These are phyloP conservation scores for Phortica magna DNA, from an alignment of 2,888 invertebrate genomes.

Conservation along the genomic window DNA sequence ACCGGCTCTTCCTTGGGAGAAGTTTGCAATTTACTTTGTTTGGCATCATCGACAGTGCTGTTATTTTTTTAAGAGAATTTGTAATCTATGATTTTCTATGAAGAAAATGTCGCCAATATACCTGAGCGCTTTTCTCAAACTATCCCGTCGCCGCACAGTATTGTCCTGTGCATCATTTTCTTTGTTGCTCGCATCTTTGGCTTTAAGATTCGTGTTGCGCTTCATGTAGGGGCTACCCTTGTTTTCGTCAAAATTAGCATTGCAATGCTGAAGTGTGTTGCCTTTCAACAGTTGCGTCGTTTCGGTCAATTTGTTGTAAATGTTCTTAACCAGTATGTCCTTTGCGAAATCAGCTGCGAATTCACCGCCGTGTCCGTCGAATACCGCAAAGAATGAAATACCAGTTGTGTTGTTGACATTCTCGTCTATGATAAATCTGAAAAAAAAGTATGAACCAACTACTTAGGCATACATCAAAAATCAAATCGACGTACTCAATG, in stretches of 20 bases:
- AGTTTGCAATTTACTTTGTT: conserved; percentile 80
- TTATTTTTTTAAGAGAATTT: background rate
- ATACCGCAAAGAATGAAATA: conserved; percentile 93
- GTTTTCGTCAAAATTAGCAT: conserved; percentile 44
- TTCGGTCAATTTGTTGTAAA: conserved; percentile 87
- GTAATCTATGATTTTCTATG: no score
- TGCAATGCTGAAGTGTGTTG: conserved; percentile 78
- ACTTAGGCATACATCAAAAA: no score
- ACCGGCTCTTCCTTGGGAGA: conserved; percentile 72
- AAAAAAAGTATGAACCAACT: background rate
- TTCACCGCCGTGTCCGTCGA: conserved; percentile 97
- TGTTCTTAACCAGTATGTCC: conserved; percentile 89
- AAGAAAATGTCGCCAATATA: conserved; percentile 42
- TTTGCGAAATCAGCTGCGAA: conserved; percentile 96
- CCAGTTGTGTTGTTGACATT: conserved; percentile 89
- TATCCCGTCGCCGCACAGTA: conserved; percentile 70
- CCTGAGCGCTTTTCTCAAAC: conserved; percentile 75
- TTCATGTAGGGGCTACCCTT: conserved; percentile 72
- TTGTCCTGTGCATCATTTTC: conserved; percentile 68
- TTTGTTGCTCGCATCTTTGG: conserved; percentile 70
- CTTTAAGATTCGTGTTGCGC: conserved; percentile 62
- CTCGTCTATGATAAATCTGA: conserved; percentile 88
- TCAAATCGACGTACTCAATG: no score
- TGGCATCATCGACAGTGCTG: conserved; percentile 68
- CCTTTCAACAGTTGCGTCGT: conserved; percentile 83